phyloP scores from a whole-genome alignment of 2,113 vertebrate genomes.

The Pluvianellus socialis region DNA sequence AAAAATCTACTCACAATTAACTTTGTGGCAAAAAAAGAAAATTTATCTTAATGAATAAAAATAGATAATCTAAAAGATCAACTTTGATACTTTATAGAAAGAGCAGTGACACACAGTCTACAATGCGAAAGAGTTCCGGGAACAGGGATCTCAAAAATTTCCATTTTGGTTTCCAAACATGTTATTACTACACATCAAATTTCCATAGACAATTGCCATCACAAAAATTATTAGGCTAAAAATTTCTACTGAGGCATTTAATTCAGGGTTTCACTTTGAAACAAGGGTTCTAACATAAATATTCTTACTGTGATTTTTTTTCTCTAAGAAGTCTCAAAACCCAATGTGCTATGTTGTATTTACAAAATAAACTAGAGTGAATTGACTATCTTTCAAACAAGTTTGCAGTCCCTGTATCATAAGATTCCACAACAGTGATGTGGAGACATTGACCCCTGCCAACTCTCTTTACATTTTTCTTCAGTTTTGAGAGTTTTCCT shows the following conservation, averaged over 20 bases:
- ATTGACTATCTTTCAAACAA: not conserved
- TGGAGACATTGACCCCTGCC: not conserved
- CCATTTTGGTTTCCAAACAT: not conserved
- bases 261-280: not conserved
- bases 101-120: not conserved
- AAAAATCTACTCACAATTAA: not conserved
- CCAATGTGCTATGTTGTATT: not conserved
- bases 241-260: not conserved
- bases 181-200: not conserved
- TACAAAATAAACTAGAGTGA: not conserved
- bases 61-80: not conserved
- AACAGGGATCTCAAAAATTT: not conserved
- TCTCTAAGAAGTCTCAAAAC: not conserved
- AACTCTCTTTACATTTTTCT: not conserved
- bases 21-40: slow-evolving; percentile 12
- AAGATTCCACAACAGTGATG: not conserved
- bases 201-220: not conserved
- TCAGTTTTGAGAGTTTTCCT: not conserved
- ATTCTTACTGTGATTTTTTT: not conserved
- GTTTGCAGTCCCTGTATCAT: not conserved
- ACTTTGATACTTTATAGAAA: not conserved
- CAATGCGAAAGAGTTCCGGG: not conserved
- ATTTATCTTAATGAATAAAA: not conserved
- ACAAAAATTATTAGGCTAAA: not conserved
- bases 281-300: not conserved